These are phyloP conservation scores for Lamellibrachia columna DNA, from an alignment of 2,888 invertebrate species.

Conservation along the genomic window DNA sequence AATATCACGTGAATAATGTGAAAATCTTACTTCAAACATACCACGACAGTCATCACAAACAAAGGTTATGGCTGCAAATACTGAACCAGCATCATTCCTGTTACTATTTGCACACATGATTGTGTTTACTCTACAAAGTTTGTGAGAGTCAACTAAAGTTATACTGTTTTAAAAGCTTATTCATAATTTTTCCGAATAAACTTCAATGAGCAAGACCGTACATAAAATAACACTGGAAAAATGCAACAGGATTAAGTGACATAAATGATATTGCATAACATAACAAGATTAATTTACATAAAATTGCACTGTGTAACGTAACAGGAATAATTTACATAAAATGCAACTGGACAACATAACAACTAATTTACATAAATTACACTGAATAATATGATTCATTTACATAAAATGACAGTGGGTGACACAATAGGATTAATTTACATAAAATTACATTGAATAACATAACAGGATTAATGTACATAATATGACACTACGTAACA, in stretches of 20 bases:
- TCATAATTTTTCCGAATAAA: too few relatives aligned
- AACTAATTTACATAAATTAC: not conserved
- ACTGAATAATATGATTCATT: not conserved
- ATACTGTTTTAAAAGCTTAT: too few relatives aligned
- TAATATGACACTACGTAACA: not conserved
- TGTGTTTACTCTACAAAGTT: too few relatives aligned
- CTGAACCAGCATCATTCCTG: too few relatives aligned
- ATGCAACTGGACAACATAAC: not conserved
- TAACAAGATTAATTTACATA: not conserved
- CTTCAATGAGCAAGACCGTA: too few relatives aligned
- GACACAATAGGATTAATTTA: not conserved
- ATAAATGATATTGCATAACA: not conserved
- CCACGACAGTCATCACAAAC: too few relatives aligned
- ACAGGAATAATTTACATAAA: not conserved
- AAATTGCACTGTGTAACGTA: too few relatives aligned
- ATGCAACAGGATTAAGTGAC: not conserved
- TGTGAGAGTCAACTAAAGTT: too few relatives aligned
- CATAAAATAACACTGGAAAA: not conserved
- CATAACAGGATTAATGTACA: not conserved
- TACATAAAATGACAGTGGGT: not conserved
- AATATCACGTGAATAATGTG: too few relatives aligned
- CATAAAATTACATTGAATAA: not conserved
- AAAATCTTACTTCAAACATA: too few relatives aligned
- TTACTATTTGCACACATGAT: too few relatives aligned
- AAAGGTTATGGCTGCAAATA: too few relatives aligned